Base-by-base conservation (phyloP, 2,888 invertebrate species). In the Itoplectis maculator region DNA sequence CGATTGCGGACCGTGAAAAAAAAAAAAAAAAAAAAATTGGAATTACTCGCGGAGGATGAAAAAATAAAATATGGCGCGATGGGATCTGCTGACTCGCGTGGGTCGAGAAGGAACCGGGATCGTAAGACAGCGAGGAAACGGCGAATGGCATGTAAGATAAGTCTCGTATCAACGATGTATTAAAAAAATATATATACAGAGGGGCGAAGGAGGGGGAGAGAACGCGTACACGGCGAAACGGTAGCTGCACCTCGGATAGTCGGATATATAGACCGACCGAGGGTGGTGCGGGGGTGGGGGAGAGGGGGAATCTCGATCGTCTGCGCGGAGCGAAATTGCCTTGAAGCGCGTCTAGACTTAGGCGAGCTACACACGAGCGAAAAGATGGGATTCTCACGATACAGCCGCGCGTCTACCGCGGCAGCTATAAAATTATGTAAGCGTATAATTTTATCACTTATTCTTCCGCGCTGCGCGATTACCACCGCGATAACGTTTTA, bases 381-480 rank as follows among this genome's bases (percentile, higher is more conserved):
- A 75, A 75, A 76, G 75, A 76, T 77, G 68, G 15, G 61, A 79
- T 82, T 82, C 82, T 82, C 82, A 82, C 82, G 82, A 82, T 76
- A 63, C 68, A 76, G 47, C 20, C 35, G 13, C 15, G 7, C 45
- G 77, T 61, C 51, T 61, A 73, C 70, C 42, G n/a, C 78, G 75
- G 73, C 63, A 68, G 81, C 79, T 84, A 84, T 84, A 82, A 84
- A 84, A 85, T 85, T 85, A 85, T 84, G 82, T 84, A 82, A 85
- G 82, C 80, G 82, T 82, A 85, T 85, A 85, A 85, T 85, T 85
- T 85, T 84, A 85, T 85, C 85, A 84, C 84, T 85, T 82, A 85
- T 85, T 82, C 81, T 80, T 80, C 80, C 83, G 80, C 80, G 63
- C n/a, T n/a, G n/a, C 73, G 77, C 82, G 84, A 84, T 85, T 70